Evolutionary conservation across 2,888 invertebrate species (phyloP).

Genomic region (Baccha elongata): DNA sequence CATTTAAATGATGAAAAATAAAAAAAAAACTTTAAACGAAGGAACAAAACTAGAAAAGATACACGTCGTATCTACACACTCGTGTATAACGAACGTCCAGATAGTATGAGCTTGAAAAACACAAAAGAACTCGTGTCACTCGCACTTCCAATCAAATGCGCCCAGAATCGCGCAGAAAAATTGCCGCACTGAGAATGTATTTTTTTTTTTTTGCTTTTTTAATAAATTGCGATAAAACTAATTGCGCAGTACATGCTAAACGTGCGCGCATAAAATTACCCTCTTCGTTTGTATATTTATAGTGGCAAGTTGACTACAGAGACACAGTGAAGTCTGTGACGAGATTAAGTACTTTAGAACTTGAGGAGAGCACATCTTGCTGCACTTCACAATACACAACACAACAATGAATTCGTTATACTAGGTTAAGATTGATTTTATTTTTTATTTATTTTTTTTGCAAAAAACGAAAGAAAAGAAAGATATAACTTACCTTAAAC

Average conservation of each 20-base stretch:
- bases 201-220: constrained; percentile 35
- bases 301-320: constrained; percentile 11
- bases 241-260: constrained; percentile 73
- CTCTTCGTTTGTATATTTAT: constrained; percentile 44
- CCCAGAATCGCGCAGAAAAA: constrained; percentile 48
- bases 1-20: constrained; percentile 16
- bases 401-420: constrained; percentile 27
- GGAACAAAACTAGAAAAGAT: constrained; percentile 49
- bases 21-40: constrained; percentile 25
- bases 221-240: constrained; percentile 73
- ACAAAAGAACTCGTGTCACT: constrained; percentile 73
- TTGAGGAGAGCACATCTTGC: constrained; percentile 1
- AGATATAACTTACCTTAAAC: constrained; percentile 76
- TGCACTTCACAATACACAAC: neutral
- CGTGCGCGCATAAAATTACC: constrained; percentile 73
- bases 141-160: constrained; percentile 59
- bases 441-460: neutral
- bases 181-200: constrained; percentile 43
- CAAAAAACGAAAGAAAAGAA: constrained; percentile 5
- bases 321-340: constrained; percentile 26
- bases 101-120: constrained; percentile 18
- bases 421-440: constrained; percentile 27
- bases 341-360: constrained; percentile 2
- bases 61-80: constrained; percentile 31
- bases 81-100: constrained; percentile 18